These are phyloP conservation scores for Malacosoma neustria DNA, from an alignment of 2,888 invertebrate genomes.

Conservation along the genomic window DNA sequence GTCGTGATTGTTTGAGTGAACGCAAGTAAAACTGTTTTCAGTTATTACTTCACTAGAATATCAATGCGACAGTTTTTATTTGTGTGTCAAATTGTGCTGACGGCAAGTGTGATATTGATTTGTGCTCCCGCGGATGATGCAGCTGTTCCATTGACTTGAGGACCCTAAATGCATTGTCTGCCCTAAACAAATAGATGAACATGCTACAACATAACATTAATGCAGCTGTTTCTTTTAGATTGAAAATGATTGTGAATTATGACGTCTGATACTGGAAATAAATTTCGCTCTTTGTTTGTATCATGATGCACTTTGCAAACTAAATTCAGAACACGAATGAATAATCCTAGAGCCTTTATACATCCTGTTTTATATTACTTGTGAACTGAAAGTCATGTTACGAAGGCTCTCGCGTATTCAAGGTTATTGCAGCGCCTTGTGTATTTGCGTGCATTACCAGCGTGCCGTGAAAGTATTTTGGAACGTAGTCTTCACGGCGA, in stretches of 20 bases:
- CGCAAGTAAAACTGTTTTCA: constrained; percentile 40
- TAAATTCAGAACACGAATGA: too few species aligned
- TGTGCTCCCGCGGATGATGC: constrained; percentile 2
- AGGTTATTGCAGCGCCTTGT: constrained; percentile 46
- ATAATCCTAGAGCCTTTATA: too few species aligned
- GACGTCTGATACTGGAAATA: constrained; percentile 8
- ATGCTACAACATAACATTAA: not conserved
- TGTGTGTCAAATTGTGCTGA: constrained; percentile 12
- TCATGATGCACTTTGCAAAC: too few species aligned
- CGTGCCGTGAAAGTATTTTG: constrained; percentile 68
- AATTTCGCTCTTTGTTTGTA: too few species aligned
- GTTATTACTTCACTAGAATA: constrained; percentile 15
- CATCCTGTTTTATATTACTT: constrained; percentile 17
- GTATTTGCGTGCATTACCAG: constrained; percentile 55
- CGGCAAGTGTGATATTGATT: constrained; percentile 8
- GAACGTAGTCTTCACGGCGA: constrained; percentile 50
- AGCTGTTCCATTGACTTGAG: constrained; percentile 1
- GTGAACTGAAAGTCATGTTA: constrained; percentile 35
- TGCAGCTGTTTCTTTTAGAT: not conserved
- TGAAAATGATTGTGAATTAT: too few species aligned
- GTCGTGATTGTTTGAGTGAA: constrained; percentile 48
- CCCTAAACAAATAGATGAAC: not conserved
- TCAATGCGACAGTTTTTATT: constrained; percentile 5
- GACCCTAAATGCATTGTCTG: not conserved
- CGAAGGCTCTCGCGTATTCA: constrained; percentile 37